Evolutionary conservation across 1,140 invertebrate genomes (phyloP), one percentile per base, ranked within the genome.

Genomic region (Battus philenor): DNA sequence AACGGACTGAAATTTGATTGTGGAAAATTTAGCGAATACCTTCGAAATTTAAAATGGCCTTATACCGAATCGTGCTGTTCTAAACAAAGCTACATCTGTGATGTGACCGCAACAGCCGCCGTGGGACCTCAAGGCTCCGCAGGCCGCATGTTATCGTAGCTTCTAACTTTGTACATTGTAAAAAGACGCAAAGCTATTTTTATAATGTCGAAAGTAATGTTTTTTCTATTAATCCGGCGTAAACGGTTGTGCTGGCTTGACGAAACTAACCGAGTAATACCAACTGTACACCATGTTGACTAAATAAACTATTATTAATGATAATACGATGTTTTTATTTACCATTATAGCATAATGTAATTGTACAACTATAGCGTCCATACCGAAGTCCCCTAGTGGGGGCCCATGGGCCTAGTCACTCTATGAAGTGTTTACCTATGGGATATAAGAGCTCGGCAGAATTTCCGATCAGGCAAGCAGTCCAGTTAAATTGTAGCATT

Each of bases 131-230:
- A n/a, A 10, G 12, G 16, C 15, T 36, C 24, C 10, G 6, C 4
- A 10, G 38, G 24, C 22, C 4, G 9, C 9, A 15, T 33, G 50
- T 47, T 52, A 50, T 41, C 30, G 20, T 43, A 61, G 48, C 41
- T 36, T 39, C 27, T 41, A 52, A 46, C 31, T 31, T 45, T 47
- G 44, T 53, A 49, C 50, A 41, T 47, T 54, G 45, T 59, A 56
- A 64, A 60, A 50, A 58, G 48, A 70, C 59, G 61, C 57, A 66
- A 62, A 77, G 66, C 66, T 77, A 77, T 77, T 77, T 77, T 77
- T 77, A 61, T 77, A 77, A 68, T 61, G 66, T 62, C 62, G 41
- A 61, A 59, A 49, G 56, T 52, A 56, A 60, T 56, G 58, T 71
- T 73, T n/a, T n/a, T 71, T 68, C 32, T 69, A 72, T 70, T 66